A percentile compares a stretch with the other conserved stretches of the same genome.
Conservation (phyloP, 2,797 vertebrate species). For the Pantherophis alleghaniensis region DNA sequence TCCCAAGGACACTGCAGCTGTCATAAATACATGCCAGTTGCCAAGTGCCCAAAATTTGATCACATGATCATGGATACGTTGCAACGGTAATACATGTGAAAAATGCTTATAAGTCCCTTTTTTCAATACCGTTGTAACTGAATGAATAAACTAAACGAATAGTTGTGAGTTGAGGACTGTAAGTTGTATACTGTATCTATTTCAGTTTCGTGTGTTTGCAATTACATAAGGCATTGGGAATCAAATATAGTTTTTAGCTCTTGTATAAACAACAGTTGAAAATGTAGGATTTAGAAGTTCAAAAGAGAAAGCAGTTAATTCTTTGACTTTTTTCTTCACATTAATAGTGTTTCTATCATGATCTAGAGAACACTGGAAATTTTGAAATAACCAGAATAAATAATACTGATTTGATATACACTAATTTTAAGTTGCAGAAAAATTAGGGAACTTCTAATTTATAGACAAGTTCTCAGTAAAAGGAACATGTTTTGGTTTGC, state of each 20-base stretch:
- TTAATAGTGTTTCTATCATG: neutral
- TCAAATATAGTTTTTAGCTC: neutral
- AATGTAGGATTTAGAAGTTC: neutral
- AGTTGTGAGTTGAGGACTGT: neutral
- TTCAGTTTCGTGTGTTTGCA: neutral
- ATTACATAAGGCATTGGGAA: neutral
- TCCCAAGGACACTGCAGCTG: neutral
- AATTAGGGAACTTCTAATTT: neutral
- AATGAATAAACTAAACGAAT: neutral
- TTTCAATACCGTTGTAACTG: neutral
- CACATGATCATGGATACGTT: neutral
- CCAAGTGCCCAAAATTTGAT: neutral
- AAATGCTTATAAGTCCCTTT: neutral
- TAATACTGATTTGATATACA: neutral
- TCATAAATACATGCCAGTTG: neutral
- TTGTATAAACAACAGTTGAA: neutral
- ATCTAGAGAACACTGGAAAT: neutral
- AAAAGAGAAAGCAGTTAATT: neutral
- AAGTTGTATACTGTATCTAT: neutral
- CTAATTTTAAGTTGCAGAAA: neutral
- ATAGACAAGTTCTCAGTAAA: neutral
- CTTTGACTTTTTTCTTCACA: neutral
- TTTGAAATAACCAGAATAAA: neutral
- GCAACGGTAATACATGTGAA: neutral
- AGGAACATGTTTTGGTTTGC: neutral